These are phyloP conservation scores for Cantharis nigra DNA, from an alignment of 2,888 invertebrate species.

Conservation along the genomic window DNA sequence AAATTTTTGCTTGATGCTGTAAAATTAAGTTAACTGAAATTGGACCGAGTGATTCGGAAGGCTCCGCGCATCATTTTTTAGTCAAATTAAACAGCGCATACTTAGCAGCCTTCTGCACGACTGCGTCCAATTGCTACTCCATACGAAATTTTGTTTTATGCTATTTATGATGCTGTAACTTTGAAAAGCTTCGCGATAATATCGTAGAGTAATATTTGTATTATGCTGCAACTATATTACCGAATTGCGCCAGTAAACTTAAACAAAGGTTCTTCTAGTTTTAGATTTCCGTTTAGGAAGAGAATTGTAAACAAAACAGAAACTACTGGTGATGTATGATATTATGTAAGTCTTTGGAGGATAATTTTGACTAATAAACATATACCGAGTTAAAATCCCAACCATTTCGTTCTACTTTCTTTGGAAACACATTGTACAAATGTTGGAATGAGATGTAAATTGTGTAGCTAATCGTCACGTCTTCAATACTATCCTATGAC, in stretches of 20 bases:
- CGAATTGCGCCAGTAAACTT: conserved; percentile 21
- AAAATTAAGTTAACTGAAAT: background rate
- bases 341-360: background rate
- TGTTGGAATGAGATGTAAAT: background rate
- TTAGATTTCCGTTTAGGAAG: conserved; percentile 21
- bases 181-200: background rate
- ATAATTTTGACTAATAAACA: background rate
- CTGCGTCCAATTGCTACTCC: background rate
- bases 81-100: background rate
- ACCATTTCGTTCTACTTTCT: background rate
- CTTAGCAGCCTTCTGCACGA: background rate
- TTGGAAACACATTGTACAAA: background rate
- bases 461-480: conserved; percentile 11
- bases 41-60: background rate
- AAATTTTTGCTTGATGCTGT: background rate
- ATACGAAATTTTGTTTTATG: background rate
- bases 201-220: background rate
- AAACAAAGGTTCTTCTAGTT: conserved; percentile 20
- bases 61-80: background rate
- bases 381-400: background rate
- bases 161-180: background rate
- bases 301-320: conserved; percentile 13
- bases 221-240: background rate
- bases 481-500: conserved; percentile 8
- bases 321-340: background rate